Percentiles rank a stretch among this genome's conserved stretches.
These are phyloP conservation scores for Plebejus anna DNA, from an alignment of 2,888 invertebrate genomes.

Conservation along the genomic window DNA sequence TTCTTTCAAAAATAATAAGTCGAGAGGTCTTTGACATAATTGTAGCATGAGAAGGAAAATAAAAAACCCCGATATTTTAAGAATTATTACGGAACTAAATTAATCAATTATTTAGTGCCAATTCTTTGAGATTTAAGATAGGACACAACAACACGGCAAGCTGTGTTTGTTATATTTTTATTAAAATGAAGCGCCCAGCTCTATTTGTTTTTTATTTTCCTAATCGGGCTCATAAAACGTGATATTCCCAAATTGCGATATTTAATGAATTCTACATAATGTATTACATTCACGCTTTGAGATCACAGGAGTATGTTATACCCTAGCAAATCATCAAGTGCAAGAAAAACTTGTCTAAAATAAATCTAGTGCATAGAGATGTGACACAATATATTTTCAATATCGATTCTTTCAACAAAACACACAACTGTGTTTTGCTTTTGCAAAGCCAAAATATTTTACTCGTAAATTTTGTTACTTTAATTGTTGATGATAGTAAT, in stretches of 20 bases:
- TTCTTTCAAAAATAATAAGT: constrained; percentile 17
- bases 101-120: neutral
- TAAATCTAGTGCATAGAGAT: constrained; percentile 13
- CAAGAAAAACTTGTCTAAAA: constrained; percentile 32
- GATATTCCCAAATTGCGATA: constrained; percentile 43
- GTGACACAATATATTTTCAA: neutral
- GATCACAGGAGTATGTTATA: constrained; percentile 75
- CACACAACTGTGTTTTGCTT: neutral
- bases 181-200: neutral
- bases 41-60: neutral
- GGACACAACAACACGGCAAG: neutral
- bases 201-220: neutral
- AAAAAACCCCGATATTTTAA: neutral
- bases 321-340: constrained; percentile 66
- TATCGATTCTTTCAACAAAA: neutral
- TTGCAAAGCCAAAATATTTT: neutral
- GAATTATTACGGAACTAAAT: neutral
- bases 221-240: constrained; percentile 25
- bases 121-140: neutral
- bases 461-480: neutral
- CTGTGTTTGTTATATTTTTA: no score
- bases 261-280: constrained; percentile 43
- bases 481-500: constrained; percentile 31
- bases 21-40: neutral
- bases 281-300: constrained; percentile 71